phyloP scores from a whole-genome alignment of 2,797 vertebrate species.

The Peromyscus melanophrys region DNA sequence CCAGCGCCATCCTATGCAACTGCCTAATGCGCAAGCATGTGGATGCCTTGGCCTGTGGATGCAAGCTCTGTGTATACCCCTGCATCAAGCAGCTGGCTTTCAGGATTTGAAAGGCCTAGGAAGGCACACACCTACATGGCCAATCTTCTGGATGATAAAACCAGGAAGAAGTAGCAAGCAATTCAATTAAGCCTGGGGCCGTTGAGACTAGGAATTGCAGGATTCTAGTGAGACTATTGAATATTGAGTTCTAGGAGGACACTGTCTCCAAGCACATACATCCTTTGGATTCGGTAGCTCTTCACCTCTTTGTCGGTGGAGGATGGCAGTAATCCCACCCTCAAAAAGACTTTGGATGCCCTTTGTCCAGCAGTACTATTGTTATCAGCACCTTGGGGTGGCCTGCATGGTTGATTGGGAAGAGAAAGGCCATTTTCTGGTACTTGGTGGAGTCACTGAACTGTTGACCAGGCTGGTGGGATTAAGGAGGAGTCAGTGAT shows the following conservation, averaged over 20 bases:
- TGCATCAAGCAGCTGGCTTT: background rate
- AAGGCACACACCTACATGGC: background rate
- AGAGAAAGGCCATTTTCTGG: background rate
- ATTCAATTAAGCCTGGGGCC: background rate
- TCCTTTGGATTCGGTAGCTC: background rate
- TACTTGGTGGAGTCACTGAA: background rate
- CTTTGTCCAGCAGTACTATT: background rate
- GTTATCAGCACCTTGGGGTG: background rate
- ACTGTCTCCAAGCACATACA: background rate
- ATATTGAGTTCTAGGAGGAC: background rate
- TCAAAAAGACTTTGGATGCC: background rate
- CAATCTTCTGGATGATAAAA: background rate
- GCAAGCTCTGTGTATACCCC: background rate
- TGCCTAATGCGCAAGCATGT: background rate
- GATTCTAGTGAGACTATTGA: background rate
- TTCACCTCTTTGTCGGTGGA: background rate
- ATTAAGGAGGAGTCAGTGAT: background rate
- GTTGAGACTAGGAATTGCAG: background rate
- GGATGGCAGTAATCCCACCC: accelerated
- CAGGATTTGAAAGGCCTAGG: background rate
- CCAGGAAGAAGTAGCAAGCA: background rate
- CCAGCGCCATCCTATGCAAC: background rate
- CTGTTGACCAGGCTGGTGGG: background rate
- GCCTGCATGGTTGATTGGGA: background rate
- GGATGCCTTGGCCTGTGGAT: background rate